Conservation (phyloP, 2,113 vertebrate genomes). For the Phalacrocorax carbo region DNA sequence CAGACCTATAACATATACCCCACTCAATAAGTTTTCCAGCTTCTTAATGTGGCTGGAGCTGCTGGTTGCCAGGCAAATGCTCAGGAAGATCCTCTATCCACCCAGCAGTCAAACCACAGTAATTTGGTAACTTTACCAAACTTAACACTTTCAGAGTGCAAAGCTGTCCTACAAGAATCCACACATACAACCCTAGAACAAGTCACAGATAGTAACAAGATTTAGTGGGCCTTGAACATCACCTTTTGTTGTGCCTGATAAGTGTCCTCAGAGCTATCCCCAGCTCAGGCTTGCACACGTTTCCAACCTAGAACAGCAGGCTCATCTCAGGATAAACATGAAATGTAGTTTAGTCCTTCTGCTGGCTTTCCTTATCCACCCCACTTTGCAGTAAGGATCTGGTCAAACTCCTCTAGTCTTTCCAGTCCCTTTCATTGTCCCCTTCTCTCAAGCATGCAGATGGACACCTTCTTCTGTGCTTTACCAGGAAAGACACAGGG, state of each 20-base stretch:
- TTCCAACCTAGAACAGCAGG: neutral
- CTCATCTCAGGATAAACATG: neutral
- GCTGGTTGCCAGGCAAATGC: neutral
- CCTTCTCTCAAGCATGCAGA: neutral
- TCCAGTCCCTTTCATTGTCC: neutral
- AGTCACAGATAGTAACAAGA: neutral
- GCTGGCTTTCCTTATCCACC: neutral
- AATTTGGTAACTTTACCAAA: neutral
- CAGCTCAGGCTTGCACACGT: rapidly evolving
- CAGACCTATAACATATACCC: neutral
- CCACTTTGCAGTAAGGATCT: neutral
- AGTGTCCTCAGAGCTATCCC: neutral
- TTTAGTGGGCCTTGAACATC: neutral
- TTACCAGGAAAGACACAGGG: neutral
- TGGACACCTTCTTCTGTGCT: neutral
- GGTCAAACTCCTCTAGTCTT: neutral
- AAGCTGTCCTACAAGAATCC: neutral
- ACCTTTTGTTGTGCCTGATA: neutral
- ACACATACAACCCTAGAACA: neutral
- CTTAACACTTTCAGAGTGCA: neutral
- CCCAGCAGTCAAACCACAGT: neutral
- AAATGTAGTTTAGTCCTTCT: neutral
- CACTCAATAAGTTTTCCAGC: neutral
- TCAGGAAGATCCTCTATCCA: neutral
- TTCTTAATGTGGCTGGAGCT: neutral